These are phyloP conservation scores for Microctenopoma lineatum DNA, from an alignment of 2,797 vertebrate species.

Conservation along the genomic window DNA sequence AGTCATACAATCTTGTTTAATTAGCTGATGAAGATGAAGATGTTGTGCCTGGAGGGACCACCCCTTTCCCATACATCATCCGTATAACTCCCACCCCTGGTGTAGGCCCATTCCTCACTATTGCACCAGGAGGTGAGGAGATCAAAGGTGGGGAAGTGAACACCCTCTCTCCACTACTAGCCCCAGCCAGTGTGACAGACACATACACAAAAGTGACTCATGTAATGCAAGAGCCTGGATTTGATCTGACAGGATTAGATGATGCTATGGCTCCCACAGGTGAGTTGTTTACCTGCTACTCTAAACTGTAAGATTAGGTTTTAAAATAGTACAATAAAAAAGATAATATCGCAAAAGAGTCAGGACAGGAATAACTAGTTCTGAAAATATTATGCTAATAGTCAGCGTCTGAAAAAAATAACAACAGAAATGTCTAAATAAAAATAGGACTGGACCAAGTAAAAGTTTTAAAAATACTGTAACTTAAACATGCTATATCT, in stretches of 20 bases:
- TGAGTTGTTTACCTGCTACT: conserved; percentile 19
- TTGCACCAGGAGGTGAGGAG: conserved; percentile 79
- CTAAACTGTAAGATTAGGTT: not conserved
- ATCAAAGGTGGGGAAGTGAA: conserved; percentile 78
- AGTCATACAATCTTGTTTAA: conserved; percentile 7
- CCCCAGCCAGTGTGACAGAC: conserved; percentile 59
- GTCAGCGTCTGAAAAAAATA: not conserved
- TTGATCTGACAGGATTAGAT: conserved; percentile 32
- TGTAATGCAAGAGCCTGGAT: conserved; percentile 33
- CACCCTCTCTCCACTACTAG: conserved; percentile 75
- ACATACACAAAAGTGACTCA: no score
- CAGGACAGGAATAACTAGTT: no score
- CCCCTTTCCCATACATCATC: conserved; percentile 75
- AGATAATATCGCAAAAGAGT: no score
- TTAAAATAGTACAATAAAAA: not conserved
- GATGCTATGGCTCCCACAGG: conserved; percentile 69
- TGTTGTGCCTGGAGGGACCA: conserved; percentile 53
- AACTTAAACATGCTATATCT: not conserved
- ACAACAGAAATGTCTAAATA: not conserved
- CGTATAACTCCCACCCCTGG: conserved; percentile 81
- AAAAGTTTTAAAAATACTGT: not conserved
- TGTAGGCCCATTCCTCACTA: conserved; percentile 71
- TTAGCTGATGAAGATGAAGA: conserved; percentile 62
- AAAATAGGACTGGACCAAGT: not conserved
- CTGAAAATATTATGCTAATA: no score